A percentile compares a stretch with the other conserved stretches of the same genome.
These are phyloP conservation scores for Hypomecis atomaria DNA, from an alignment of 2,888 invertebrate species.

Conservation along the genomic window DNA sequence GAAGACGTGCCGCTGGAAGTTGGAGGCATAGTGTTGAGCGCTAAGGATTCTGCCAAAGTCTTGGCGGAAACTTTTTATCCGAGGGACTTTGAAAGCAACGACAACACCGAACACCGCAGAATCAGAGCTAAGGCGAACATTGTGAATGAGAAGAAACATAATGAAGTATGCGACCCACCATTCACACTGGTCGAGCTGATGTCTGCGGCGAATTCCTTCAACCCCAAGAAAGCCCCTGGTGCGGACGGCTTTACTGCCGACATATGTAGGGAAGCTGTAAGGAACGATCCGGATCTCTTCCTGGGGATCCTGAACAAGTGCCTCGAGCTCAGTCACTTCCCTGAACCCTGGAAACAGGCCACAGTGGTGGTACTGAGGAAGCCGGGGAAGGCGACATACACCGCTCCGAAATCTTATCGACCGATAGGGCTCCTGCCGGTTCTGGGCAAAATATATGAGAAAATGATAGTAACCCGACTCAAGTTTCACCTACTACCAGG, in stretches of 20 bases:
- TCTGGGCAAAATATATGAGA: slow-evolving; percentile 1
- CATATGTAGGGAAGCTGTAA: not conserved
- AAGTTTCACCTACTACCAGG: not conserved
- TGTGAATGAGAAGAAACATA: not conserved
- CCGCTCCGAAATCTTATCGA: slow-evolving; percentile 2
- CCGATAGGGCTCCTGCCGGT: slow-evolving; percentile 1
- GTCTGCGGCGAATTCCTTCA: not conserved
- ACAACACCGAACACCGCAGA: slow-evolving; percentile 1
- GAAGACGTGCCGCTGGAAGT: slow-evolving; percentile 15
- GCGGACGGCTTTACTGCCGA: slow-evolving; percentile 7
- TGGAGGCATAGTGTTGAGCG: not conserved
- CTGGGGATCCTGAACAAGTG: not conserved
- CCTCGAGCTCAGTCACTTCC: not conserved
- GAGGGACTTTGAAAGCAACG: not conserved
- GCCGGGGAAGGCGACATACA: slow-evolving; percentile 7
- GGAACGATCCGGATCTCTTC: not conserved
- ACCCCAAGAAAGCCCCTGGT: not conserved
- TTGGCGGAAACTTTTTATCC: not conserved
- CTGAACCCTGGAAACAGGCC: slow-evolving; percentile 4
- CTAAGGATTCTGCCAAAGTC: not conserved
- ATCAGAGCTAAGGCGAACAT: not conserved
- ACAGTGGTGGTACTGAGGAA: slow-evolving; percentile 1
- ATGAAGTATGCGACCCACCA: not conserved
- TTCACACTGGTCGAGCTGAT: no score
- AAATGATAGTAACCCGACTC: not conserved